These are phyloP conservation scores for Xyrichtys novacula DNA, from an alignment of 2,797 vertebrate genomes.

Conservation along the genomic window DNA sequence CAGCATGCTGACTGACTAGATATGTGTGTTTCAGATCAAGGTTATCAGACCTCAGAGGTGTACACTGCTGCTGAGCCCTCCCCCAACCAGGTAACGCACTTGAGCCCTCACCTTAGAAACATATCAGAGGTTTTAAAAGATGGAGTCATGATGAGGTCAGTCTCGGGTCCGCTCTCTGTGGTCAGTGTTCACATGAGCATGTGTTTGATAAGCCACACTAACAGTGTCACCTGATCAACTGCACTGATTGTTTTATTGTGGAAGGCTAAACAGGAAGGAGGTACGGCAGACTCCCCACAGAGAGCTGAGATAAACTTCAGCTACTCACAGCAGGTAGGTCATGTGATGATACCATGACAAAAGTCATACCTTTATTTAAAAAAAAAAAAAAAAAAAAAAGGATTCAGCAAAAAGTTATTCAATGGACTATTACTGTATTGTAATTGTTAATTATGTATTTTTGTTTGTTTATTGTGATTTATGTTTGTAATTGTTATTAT, in stretches of 20 bases:
- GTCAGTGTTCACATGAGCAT: too few species aligned
- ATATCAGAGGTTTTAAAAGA: neutral
- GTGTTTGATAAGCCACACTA: too few species aligned
- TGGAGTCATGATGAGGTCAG: too few species aligned
- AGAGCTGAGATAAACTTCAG: conserved; percentile 85
- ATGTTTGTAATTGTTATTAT: too few species aligned
- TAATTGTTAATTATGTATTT: neutral
- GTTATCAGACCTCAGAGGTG: conserved; percentile 85
- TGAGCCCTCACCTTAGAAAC: neutral
- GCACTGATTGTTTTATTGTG: conserved; percentile 21
- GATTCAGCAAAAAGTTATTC: too few species aligned
- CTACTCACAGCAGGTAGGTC: conserved; percentile 88
- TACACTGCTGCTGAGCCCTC: conserved; percentile 86
- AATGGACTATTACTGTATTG: too few species aligned
- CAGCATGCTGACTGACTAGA: too few species aligned
- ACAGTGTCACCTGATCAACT: too few species aligned
- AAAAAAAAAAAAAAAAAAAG: too few species aligned
- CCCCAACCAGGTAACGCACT: conserved; percentile 87
- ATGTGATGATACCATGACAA: too few species aligned
- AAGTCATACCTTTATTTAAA: too few species aligned
- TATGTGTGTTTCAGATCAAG: conserved; percentile 82
- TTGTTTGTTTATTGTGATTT: conserved; percentile 5
- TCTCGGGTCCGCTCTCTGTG: too few species aligned
- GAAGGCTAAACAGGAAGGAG: conserved; percentile 85
- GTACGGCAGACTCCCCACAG: conserved; percentile 75